Base-by-base conservation (phyloP, 2,888 invertebrate species). In the Trachelus tabidus region DNA sequence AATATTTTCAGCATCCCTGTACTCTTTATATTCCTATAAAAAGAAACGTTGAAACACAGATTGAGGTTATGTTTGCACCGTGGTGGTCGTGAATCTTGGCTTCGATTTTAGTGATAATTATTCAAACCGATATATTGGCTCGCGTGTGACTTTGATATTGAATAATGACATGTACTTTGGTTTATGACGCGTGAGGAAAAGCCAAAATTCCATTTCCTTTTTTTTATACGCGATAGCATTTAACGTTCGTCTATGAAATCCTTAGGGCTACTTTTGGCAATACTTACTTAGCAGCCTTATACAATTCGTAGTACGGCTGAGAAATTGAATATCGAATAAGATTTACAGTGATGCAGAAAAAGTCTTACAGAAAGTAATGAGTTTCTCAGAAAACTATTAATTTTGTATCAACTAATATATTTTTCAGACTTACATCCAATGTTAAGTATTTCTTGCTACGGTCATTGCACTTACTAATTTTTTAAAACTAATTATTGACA, bases 1-100 rank as follows among this genome's bases (percentile, higher is more conserved):
- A 88, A 97, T 93, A 91, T 96, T 96, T 93, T 97, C 97, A 80
- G 97, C 97, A 92, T 97, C 97, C 91, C 96, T 96, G 93, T 96
- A 96, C 92, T 97, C 97, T 94, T 96, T 97, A 94, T 96, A 97
- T 89, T 96, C 96, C 97, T 97, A 93, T 76, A 90, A 92, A 91
- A 91, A 87, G 76, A 82, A 33, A 71, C 56, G 56, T 56, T 9
- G 56, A 56, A 56, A 56, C 56, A 56, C 56, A 56, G 56, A 56
- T 56, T 56, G 56, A 56, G 56, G 56, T 56, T 56, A 56, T 56
- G 56, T 56, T 23, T 56, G 56, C 56, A 9, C 9, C 23, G 15
- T 56, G 56, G 23, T 23, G 23, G 1, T 56, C 23, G 9, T 56
- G 56, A 56, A 56, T 56, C 56, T 56, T 56, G 56, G 56, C 9